A percentile compares a stretch with the other conserved stretches of the same genome.
Conservation (phyloP, 1,140 invertebrate species). For the Atopsyche davidsoni region DNA sequence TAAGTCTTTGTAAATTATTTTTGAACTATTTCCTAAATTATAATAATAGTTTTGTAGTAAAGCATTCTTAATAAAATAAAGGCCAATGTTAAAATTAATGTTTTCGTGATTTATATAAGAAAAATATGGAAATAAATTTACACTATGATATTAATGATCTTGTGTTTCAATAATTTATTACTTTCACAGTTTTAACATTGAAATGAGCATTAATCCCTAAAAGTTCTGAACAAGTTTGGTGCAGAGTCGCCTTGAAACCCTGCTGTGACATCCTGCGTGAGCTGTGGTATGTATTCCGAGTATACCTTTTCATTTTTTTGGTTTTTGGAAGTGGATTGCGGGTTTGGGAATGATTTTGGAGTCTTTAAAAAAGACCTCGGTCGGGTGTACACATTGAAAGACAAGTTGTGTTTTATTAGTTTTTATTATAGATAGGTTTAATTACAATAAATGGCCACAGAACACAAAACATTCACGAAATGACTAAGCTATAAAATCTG, state of each 20-base stretch:
- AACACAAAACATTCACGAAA: constrained; percentile 32
- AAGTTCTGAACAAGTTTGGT: too few species aligned
- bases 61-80: constrained; percentile 20
- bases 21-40: constrained; percentile 14
- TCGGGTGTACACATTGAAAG: too few species aligned
- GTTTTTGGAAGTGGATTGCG: too few species aligned
- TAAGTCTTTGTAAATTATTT: constrained; percentile 23
- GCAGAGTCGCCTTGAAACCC: too few species aligned
- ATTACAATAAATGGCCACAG: constrained; percentile 31
- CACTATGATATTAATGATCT: constrained; percentile 3
- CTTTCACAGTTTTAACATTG: too few species aligned
- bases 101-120: constrained; percentile 6
- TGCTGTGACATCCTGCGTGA: too few species aligned
- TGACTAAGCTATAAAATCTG: constrained; percentile 31
- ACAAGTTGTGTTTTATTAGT: constrained; percentile 22
- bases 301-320: too few species aligned
- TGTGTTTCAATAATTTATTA: too few species aligned
- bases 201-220: too few species aligned
- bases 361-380: too few species aligned
- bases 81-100: constrained; percentile 14
- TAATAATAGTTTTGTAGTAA: constrained; percentile 21
- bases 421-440: constrained; percentile 31
- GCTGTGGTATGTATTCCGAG: too few species aligned
- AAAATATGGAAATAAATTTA: background rate
- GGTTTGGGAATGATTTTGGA: too few species aligned